Conservation (phyloP, 1,140 invertebrate species). For the Heliconius hermathena region DNA sequence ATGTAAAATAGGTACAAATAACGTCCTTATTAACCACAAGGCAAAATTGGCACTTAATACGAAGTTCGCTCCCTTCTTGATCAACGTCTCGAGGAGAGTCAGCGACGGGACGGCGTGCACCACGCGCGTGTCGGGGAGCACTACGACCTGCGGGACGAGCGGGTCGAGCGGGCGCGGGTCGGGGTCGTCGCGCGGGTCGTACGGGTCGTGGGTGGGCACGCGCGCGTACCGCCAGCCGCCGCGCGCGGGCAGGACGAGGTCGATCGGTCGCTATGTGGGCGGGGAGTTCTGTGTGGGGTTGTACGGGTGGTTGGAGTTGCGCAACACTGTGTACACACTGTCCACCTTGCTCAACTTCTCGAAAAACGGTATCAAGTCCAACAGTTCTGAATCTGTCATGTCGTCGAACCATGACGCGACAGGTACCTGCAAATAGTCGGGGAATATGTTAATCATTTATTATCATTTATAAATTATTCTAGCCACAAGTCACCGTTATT, state of each 20-base stretch:
- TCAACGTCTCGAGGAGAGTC: constrained; percentile 52
- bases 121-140: constrained; percentile 13
- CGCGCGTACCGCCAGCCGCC: constrained; percentile 17
- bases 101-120: constrained; percentile 29
- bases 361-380: constrained; percentile 97
- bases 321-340: constrained; percentile 95
- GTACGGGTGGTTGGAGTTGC: constrained; percentile 93
- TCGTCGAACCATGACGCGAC: constrained; percentile 99
- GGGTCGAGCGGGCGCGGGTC: not conserved
- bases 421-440: constrained; percentile 88
- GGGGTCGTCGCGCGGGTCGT: not conserved
- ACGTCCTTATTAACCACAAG: constrained; percentile 80
- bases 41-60: constrained; percentile 82
- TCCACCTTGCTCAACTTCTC: constrained; percentile 97
- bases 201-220: constrained; percentile 13
- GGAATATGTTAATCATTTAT: not conserved
- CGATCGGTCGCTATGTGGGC: constrained; percentile 66
- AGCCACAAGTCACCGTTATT: not conserved
- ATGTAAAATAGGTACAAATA: constrained; percentile 79
- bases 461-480: not conserved
- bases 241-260: constrained; percentile 14
- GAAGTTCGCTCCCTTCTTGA: constrained; percentile 70
- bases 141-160: constrained; percentile 14
- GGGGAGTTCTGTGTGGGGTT: constrained; percentile 81
- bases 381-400: constrained; percentile 96